These are phyloP conservation scores for Kryptolebias ocellatus DNA, from an alignment of 2,797 vertebrate species.

Conservation along the genomic window DNA sequence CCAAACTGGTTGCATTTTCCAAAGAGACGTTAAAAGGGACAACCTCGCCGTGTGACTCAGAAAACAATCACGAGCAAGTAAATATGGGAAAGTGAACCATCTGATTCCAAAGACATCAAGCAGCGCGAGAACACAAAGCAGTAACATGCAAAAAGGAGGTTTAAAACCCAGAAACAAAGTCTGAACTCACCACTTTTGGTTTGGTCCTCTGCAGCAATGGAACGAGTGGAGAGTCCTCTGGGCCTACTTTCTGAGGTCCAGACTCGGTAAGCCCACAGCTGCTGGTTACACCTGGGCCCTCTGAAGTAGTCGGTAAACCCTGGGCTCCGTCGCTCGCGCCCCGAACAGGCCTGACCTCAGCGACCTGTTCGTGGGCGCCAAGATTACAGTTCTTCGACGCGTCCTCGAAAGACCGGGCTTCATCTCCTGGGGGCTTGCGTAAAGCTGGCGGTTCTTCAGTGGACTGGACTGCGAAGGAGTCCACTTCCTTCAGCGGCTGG, in stretches of 20 bases:
- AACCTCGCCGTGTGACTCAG: not conserved
- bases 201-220: slow-evolving; percentile 82
- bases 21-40: no score
- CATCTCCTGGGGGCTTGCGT: slow-evolving; percentile 68
- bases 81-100: not conserved
- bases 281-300: slow-evolving; percentile 74
- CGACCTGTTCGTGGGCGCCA: slow-evolving; percentile 64
- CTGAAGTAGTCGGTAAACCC: slow-evolving; percentile 55
- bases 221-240: slow-evolving; percentile 72
- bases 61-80: no score
- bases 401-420: slow-evolving; percentile 88
- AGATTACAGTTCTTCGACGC: slow-evolving; percentile 90
- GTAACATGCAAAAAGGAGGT: slow-evolving; percentile 5
- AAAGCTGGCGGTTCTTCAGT: slow-evolving; percentile 58
- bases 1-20: not conserved
- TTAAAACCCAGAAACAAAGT: slow-evolving; percentile 1
- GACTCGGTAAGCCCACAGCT: slow-evolving; percentile 74
- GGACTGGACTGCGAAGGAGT: slow-evolving; percentile 35
- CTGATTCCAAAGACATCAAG: slow-evolving; percentile 4
- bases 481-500: slow-evolving; percentile 59
- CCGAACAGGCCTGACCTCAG: slow-evolving; percentile 68
- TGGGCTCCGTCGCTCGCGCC: slow-evolving; percentile 54
- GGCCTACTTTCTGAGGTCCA: slow-evolving; percentile 73
- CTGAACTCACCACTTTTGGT: slow-evolving; percentile 93
- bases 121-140: slow-evolving; percentile 9